These are phyloP conservation scores for Athrips mouffetella DNA, from an alignment of 2,888 invertebrate genomes.

Conservation along the genomic window DNA sequence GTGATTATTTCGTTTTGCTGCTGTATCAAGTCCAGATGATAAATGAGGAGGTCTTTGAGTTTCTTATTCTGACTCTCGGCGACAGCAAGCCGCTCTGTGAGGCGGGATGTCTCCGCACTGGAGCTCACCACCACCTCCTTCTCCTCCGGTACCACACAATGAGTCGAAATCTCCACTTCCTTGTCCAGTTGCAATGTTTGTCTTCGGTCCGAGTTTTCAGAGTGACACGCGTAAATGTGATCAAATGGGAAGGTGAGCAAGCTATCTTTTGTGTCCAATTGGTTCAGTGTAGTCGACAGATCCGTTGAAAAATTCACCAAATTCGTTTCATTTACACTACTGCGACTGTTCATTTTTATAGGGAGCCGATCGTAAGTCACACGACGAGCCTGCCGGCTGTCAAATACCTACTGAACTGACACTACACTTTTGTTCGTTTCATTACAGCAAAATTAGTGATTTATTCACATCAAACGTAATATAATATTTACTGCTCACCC, in stretches of 20 bases:
- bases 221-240: slow-evolving; percentile 85
- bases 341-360: slow-evolving; percentile 73
- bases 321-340: slow-evolving; percentile 70
- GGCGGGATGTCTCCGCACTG: slow-evolving; percentile 38
- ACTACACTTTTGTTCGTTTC: slow-evolving; percentile 59
- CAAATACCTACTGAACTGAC: slow-evolving; percentile 55
- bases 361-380: slow-evolving; percentile 48
- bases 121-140: slow-evolving; percentile 35
- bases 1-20: slow-evolving; percentile 91
- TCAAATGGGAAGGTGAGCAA: slow-evolving; percentile 82
- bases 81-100: slow-evolving; percentile 56
- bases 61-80: slow-evolving; percentile 80
- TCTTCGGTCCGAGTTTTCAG: slow-evolving; percentile 53
- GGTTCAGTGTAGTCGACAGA: slow-evolving; percentile 56
- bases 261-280: slow-evolving; percentile 71
- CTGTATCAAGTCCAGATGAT: slow-evolving; percentile 92
- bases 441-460: slow-evolving; percentile 51
- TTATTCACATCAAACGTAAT: slow-evolving; percentile 32
- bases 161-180: slow-evolving; percentile 58
- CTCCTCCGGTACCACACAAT: slow-evolving; percentile 48
- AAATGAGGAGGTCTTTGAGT: slow-evolving; percentile 86
- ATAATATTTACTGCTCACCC: slow-evolving; percentile 31
- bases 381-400: slow-evolving; percentile 73
- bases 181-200: slow-evolving; percentile 55
- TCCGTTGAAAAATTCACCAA: slow-evolving; percentile 70